Evolutionary conservation across 2,888 invertebrate species (phyloP), one percentile per base, ranked within the genome.

Genomic region (Clitarchus hookeri): DNA sequence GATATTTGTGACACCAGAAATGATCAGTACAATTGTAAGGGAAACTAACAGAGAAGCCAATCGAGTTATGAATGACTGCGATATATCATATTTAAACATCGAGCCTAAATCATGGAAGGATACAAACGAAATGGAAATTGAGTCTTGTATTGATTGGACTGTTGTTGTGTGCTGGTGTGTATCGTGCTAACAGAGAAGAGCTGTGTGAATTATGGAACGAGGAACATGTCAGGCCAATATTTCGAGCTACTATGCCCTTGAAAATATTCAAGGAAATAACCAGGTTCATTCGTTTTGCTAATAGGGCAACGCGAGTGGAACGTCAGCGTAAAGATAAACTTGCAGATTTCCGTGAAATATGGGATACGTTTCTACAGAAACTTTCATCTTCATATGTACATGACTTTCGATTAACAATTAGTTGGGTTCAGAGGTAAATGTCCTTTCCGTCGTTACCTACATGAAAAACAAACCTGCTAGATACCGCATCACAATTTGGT

Each of bases 401-500:
- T 83, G 6, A 27, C 19, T 44, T 27, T 83, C 26, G 83, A 36
- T 6, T 2, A 48, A 48, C 80, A 80, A 23, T 23, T 80, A n/a
- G 27, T 80, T n/a, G 12, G 44, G 0, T 27, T 36, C 44, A 83
- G 83, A 83, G 83, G 83, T 0, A 83, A 36, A 83, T 83, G 36
- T 27, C 83, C 44, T 82, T 83, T 83, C 9, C 1, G 9, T 27
- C 11, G 83, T 36, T n/a, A n/a, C n/a, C n/a, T n/a, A 36, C 36
- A 83, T 83, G 12, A 82, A 82, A n/a, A 82, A 27, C 13, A 82
- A 82, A 26, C 82, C 25, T 26, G 27, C 82, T 4, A 26, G 44
- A 26, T 82, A 82, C 26, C 9, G 82, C 16, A 82, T 82, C 27
- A 82, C 26, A 82, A 82, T 82, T 44, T 25, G 82, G 82, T 82